Evolutionary conservation across 2,888 invertebrate genomes (phyloP).

Genomic region (Zaprionus lineosus): DNA sequence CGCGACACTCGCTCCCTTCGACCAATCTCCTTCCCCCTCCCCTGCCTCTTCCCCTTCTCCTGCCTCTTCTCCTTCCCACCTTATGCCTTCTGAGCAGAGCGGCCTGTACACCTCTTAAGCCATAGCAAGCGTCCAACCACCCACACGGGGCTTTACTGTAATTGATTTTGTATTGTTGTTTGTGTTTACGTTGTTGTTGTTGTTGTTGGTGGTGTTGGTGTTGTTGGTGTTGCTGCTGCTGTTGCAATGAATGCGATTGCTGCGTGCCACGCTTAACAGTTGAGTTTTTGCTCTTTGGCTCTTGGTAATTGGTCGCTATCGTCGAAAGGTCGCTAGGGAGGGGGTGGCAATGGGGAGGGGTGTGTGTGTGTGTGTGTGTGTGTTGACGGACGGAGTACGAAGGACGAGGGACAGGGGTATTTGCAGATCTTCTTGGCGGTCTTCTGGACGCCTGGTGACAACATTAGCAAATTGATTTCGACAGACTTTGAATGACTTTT

Average conservation of each 20-base stretch:
- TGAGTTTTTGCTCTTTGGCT: slow-evolving; percentile 61
- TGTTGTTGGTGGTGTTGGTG: slow-evolving; percentile 16
- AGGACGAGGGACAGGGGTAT: neutral
- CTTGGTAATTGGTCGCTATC: slow-evolving; percentile 47
- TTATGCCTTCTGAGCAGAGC: too few relatives aligned
- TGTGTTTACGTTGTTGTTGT: slow-evolving; percentile 5
- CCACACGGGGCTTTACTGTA: slow-evolving; percentile 58
- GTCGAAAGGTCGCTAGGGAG: neutral
- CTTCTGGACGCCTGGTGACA: slow-evolving; percentile 48
- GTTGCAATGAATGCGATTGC: slow-evolving; percentile 71
- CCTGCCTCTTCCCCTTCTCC: neutral
- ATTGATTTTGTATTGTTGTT: slow-evolving; percentile 70
- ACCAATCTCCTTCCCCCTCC: too few relatives aligned
- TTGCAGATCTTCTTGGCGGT: slow-evolving; percentile 7
- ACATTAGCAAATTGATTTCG: slow-evolving; percentile 65
- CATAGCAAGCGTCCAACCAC: slow-evolving; percentile 1
- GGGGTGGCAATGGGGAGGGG: neutral
- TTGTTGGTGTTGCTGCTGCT: slow-evolving; percentile 16
- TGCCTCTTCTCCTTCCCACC: neutral
- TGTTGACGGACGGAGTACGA: neutral
- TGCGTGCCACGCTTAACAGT: slow-evolving; percentile 64
- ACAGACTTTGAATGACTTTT: slow-evolving; percentile 32
- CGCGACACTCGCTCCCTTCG: slow-evolving; percentile 32
- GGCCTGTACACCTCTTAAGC: neutral
- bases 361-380: too few relatives aligned